Evolutionary conservation across 2,113 vertebrate species (phyloP), one percentile per base, ranked within the genome.

Genomic region (Daboia siamensis): DNA sequence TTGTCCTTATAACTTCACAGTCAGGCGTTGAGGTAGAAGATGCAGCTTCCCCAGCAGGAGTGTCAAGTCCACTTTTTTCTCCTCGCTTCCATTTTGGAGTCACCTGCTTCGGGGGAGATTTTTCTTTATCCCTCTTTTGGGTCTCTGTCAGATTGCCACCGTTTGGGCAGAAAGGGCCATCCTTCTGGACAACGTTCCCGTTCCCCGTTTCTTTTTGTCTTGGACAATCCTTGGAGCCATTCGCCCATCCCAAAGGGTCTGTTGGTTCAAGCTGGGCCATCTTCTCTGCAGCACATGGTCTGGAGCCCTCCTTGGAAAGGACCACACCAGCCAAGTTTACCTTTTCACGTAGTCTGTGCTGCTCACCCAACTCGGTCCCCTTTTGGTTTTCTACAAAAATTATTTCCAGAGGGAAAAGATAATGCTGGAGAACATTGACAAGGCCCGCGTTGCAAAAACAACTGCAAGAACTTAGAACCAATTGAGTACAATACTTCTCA

Each of bases 1-100:
- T 97, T 95, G 95, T 93, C 10, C n/a, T 93, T 74, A 93, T 96
- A 90, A 93, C 95, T 48, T 96, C 95, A 88, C 94, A 48, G 3
- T 74, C 94, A 54, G 95, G 88, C 90, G 0, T 80, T 26, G 96
- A 95, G 0, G 94, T 74, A 57, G 95, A 94, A 33, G 96, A 91
- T 55, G 51, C 52, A 0, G 94, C 91, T 84, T 94, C 96, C 92
- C 0, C 20, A 11, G 93, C 24, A 17, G 93, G 92, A 6, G 0
- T 5, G 0, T 90, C 91, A 0, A 0, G 0, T 0, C 0, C 12
- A 91, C 84, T 94, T 93, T 87, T 94, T 90, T 94, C 95, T 57
- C 91, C 93, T 87, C 91, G 92, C 46, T 91, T 2, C 0, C 84
- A 29, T 26, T 96, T 94, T 93, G 93, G 95, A 23, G 13, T 93